Base-by-base conservation (phyloP, 92 coral and sea anemone genomes). In the Phymanthus crucifer region DNA sequence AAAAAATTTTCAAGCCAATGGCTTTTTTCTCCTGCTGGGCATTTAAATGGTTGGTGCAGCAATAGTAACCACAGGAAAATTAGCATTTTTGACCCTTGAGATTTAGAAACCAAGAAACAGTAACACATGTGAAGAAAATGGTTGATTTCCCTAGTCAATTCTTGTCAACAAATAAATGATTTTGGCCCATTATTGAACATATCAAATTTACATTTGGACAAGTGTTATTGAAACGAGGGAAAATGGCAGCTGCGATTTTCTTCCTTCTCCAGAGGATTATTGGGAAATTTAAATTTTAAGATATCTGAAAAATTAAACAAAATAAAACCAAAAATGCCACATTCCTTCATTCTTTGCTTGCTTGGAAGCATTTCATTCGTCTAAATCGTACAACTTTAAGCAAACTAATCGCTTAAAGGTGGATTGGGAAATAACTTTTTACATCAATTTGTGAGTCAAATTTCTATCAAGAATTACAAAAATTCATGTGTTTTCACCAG, bases 11-110 rank as follows among this genome's bases (percentile, higher is more conserved):
- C n/a, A n/a, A n/a, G n/a, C n/a, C 35, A 21, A 43, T 31, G 56
- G 34, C 36, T 32, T 23, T 47, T 47, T 50, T 10, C 6, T 24
- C 65, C 32, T 40, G 31, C 32, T 52, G 23, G 10, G 29, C 14
- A 9, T 13, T 31, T 70, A 34, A 75, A 14, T 40, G 21, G 79
- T 32, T 56, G 19, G 17, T 26, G 13, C 26, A 48, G 78, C 67
- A 50, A 32, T 18, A 1, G 32, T 17, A 54, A 29, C 33, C 54
- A 75, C 48, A 32, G 37, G 34, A 71, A 43, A 52, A 75, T 75
- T 75, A 33, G 79, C 79, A 75, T 75, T 46, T 75, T 52, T 52
- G 16, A 36, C 26, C 21, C 32, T 35, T 54, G 26, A 21, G 10
- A 75, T 31, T 66, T 4, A 75, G 65, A 74, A 3, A 74, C 11